Evolutionary conservation across 2,113 vertebrate genomes (phyloP).

Genomic region (Tricholaema leucomelas): DNA sequence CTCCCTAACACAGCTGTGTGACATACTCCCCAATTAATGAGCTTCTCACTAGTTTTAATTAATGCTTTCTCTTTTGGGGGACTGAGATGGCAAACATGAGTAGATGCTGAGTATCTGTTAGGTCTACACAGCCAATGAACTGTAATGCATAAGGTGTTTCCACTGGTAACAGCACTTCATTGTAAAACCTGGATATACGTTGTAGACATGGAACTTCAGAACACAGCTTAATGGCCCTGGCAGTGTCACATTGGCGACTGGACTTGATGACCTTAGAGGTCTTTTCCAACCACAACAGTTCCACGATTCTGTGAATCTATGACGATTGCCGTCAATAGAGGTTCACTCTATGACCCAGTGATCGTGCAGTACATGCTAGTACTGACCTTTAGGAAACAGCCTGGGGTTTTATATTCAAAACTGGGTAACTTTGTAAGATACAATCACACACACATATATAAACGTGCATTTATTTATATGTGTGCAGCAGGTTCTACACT

Average conservation of each 20-base stretch:
- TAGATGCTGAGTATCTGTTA: background rate
- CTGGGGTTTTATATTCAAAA: background rate
- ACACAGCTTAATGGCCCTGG: no score
- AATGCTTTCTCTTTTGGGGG: background rate
- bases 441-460: no score
- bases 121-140: background rate
- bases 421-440: background rate
- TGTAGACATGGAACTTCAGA: no score
- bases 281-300: no score
- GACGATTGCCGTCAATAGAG: background rate
- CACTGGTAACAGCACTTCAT: no score
- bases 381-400: background rate
- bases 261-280: no score
- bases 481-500: background rate
- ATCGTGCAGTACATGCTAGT: background rate
- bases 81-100: slow-evolving; percentile 21
- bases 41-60: slow-evolving; percentile 48
- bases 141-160: background rate
- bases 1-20: slow-evolving; percentile 34
- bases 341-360: background rate
- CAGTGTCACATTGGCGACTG: no score
- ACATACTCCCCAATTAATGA: slow-evolving; percentile 2
- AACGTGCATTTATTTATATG: background rate
- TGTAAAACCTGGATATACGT: no score
- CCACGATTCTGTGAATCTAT: background rate